Evolutionary conservation across 2,797 vertebrate species (phyloP).

Genomic region (Micromesistius poutassou): DNA sequence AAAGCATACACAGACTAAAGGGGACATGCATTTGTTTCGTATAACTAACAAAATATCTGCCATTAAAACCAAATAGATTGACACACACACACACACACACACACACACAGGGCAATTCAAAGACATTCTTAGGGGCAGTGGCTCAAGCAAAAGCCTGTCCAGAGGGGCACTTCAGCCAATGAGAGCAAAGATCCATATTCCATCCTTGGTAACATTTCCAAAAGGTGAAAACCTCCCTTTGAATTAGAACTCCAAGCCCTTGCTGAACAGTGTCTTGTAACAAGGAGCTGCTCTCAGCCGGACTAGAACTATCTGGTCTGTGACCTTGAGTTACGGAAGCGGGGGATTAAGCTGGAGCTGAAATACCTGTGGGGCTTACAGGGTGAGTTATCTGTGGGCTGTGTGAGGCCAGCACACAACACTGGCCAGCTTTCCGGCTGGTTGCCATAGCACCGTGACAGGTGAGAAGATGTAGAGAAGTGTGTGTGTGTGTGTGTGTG

Average conservation of each 20-base stretch:
- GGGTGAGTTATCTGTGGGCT: neutral
- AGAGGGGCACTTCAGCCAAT: neutral
- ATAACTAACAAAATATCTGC: neutral
- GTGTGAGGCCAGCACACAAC: slow-evolving; percentile 7
- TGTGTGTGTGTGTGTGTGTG: slow-evolving; percentile 12
- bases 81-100: neutral
- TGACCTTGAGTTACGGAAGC: slow-evolving; percentile 2
- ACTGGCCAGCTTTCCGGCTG: slow-evolving; percentile 3
- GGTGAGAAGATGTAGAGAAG: slow-evolving; percentile 19
- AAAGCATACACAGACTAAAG: neutral
- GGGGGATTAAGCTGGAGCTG: slow-evolving; percentile 11
- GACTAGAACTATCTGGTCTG: neutral
- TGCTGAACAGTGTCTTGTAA: neutral
- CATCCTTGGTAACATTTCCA: neutral
- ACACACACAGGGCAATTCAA: neutral
- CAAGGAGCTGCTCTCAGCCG: neutral
- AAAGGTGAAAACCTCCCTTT: neutral
- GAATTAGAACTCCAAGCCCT: neutral
- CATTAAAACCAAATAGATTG: no score
- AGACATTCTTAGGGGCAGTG: neutral
- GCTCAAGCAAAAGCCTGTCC: neutral
- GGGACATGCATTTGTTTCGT: neutral
- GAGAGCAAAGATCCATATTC: neutral
- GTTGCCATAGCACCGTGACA: slow-evolving; percentile 18
- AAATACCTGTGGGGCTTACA: slow-evolving; percentile 10